Percentiles rank a stretch among this genome's conserved stretches.
Evolutionary conservation across 2,797 vertebrate genomes (phyloP).

Genomic region (Avahi laniger): DNA sequence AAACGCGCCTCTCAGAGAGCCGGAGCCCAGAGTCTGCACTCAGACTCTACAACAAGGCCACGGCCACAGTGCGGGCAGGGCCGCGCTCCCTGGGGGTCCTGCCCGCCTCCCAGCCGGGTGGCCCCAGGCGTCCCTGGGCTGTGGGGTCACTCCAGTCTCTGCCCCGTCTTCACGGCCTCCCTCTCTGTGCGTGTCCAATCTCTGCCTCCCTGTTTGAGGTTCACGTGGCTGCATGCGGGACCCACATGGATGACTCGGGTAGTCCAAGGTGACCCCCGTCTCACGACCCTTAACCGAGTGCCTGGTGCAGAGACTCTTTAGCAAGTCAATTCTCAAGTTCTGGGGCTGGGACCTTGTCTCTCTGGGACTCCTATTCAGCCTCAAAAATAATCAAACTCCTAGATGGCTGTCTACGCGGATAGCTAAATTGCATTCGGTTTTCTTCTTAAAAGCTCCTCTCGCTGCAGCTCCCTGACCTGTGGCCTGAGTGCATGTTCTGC

Average conservation of each 20-base stretch:
- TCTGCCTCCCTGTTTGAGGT: accelerated
- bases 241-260: accelerated
- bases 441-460: accelerated
- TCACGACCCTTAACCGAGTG: too few species aligned
- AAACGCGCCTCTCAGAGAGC: accelerated
- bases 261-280: accelerated
- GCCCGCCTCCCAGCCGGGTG: accelerated
- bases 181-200: neutral
- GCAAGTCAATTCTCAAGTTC: too few species aligned
- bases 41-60: accelerated
- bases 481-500: too few species aligned
- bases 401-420: accelerated
- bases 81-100: accelerated
- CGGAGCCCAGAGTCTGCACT: neutral
- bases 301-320: neutral
- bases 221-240: accelerated
- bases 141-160: accelerated
- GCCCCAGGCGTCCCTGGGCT: accelerated
- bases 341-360: accelerated
- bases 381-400: neutral
- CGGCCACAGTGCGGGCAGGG: accelerated
- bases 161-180: accelerated
- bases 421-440: accelerated
- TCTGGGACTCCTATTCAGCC: neutral
- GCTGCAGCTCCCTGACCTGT: accelerated